phyloP scores from a whole-genome alignment of 2,797 vertebrate genomes.

The Macropus fuliginosus region DNA sequence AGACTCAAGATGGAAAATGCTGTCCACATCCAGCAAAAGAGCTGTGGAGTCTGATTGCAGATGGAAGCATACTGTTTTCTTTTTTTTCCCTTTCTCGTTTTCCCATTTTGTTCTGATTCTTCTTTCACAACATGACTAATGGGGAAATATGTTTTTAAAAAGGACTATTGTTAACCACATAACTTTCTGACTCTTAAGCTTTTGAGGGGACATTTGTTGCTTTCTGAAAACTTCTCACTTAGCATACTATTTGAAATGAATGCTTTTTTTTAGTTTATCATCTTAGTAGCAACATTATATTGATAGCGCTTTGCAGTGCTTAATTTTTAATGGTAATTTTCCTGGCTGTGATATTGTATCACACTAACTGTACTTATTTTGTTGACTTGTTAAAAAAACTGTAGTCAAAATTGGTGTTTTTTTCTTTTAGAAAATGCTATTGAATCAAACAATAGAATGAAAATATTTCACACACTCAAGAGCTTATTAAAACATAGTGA shows the following conservation, averaged over 20 bases:
- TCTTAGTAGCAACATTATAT: background rate
- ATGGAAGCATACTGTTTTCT: no score
- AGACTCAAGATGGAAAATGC: no score
- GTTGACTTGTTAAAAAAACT: conserved; percentile 23
- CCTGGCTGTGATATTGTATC: background rate
- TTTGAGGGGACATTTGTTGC: background rate
- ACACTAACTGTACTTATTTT: background rate
- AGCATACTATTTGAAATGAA: background rate
- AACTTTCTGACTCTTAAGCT: background rate
- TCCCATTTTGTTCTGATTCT: no score
- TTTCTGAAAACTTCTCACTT: background rate
- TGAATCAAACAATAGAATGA: conserved; percentile 33
- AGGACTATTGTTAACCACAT: background rate
- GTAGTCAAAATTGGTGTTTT: background rate
- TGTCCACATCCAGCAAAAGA: no score
- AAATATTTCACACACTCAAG: background rate
- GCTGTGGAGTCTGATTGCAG: no score
- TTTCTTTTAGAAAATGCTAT: background rate
- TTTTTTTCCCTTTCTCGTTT: no score
- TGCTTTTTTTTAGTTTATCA: background rate
- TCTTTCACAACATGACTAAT: no score
- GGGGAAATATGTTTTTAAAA: no score
- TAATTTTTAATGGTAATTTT: background rate
- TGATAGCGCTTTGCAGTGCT: background rate
- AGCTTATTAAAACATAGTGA: background rate